Base-by-base conservation (phyloP, 92 coral and sea anemone species). In the Virgularia gustaviana region DNA sequence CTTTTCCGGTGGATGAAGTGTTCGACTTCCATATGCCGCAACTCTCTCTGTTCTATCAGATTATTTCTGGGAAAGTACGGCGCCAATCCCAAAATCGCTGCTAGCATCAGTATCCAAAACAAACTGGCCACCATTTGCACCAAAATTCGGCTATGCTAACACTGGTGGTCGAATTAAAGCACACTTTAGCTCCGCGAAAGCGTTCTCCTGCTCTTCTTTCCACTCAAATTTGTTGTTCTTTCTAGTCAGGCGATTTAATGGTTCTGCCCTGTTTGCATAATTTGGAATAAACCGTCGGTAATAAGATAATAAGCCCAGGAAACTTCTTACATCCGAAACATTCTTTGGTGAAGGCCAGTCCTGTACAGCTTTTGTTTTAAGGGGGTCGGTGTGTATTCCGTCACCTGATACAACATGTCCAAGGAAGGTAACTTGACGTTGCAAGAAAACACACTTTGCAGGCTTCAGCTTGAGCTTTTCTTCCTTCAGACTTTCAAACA, bases 41-140 rank as follows among this genome's bases (percentile, higher is more conserved):
- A 76, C 77, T 7, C 61, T 32, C 51, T 78, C 82, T 23, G 58
- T 54, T 16, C 83, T 76, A 78, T 68, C 83, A 3, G 63, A 30
- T 23, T 70, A 63, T 39, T 19, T 27, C 38, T 52, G 64, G 20
- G 76, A 70, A 7, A 70, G n/a, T 3, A 70, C 76, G 35, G 76
- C 64, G 4, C 64, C 63, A 25, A 70, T 70, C 16, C 63, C 32
- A 11, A 12, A 58, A 6, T 34, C 28, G 28, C 84, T 57, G 41
- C 86, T 83, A 6, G 84, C 85, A 39, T 83, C 87, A 2, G 84
- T 83, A 27, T 79, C 78, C 0, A 79, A 63, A 5, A 83, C 39
- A 43, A 71, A 83, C 42, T 49, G 39, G 0, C 71, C 63, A 30
- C 55, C 61, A 15, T 51, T 18, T 18, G 15, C 7, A 56, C 73